Base-by-base conservation (phyloP, 2,888 invertebrate genomes). In the Neria commutata region DNA sequence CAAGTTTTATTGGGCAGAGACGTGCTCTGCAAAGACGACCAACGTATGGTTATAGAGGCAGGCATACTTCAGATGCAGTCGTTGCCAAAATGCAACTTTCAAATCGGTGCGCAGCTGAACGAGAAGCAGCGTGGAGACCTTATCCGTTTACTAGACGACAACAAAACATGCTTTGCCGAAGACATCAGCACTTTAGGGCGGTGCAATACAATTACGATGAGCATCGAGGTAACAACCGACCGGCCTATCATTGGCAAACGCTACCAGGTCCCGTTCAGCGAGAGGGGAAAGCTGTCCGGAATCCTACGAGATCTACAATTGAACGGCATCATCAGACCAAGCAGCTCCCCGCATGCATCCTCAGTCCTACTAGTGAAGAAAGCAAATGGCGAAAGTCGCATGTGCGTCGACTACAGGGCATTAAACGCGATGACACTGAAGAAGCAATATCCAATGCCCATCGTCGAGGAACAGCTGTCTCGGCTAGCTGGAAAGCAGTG, bases 401-500 rank as follows among this genome's bases (percentile, higher is more conserved):
- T 56, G 51, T 61, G 61, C 14, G 29, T 61, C 0, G 57, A 61
- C n/a, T 61, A 57, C 16, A n/a, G 50, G 6, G 47, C 57, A 2
- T 17, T 61, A 11, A 61, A 61, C 26, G 33, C 54, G 3, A 47
- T 49, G 1, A 62, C 58, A 8, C 47, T 59, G 3, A 54, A 58
- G 29, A 49, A 62, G 37, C 48, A 52, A n/a, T 56, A 42, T 23
- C 33, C 40, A 24, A 62, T 62, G 62, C 62, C 58, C 8, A 48
- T 59, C n/a, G 52, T 59, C 3, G 60, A 61, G 16, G 55, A 60
- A 46, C 56, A 52, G 21, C 17, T 63, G 24, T 49, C 53, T 1
- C 40, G 26, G 26, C 14, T 78, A 23, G 25, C 59, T 1, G 69
- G 70, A 3, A 59, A 61, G 21, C 59, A 46, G 19, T 68, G 64